Evolutionary conservation across 2,113 vertebrate species (phyloP).

Genomic region (Xenus cinereus): DNA sequence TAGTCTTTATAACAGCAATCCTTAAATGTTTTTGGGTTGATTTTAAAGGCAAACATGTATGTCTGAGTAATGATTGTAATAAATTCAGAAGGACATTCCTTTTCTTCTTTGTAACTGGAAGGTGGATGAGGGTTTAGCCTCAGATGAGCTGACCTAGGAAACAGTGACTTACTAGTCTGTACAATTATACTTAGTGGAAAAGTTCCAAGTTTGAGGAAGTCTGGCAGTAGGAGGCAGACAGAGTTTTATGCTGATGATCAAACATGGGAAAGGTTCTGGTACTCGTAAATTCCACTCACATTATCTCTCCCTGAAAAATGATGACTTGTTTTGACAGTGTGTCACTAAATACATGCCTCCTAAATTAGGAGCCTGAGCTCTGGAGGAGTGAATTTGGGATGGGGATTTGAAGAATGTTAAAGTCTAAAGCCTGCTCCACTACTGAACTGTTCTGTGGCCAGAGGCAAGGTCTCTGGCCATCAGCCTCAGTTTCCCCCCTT

Average conservation of each 20-base stretch:
- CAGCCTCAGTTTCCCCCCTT: background rate
- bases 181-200: background rate
- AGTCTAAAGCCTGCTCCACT: background rate
- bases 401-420: background rate
- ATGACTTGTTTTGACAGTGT: conserved; percentile 41
- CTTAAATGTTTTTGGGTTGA: background rate
- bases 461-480: background rate
- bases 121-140: background rate
- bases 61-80: background rate
- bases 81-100: background rate
- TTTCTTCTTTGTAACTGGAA: background rate
- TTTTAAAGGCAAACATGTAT: background rate
- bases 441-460: background rate
- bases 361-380: conserved; percentile 9
- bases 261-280: conserved; percentile 42
- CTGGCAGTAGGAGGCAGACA: background rate
- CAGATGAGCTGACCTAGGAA: background rate
- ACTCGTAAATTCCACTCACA: conserved; percentile 49
- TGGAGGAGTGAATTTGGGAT: background rate
- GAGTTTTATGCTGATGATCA: conserved; percentile 6
- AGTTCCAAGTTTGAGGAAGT: background rate
- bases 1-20: background rate
- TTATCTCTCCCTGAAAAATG: conserved; percentile 20
- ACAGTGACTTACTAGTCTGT: background rate
- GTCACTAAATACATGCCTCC: conserved; percentile 22